Base-by-base conservation (phyloP, 1,140 invertebrate species). In the Holcopasites calliopsidis region DNA sequence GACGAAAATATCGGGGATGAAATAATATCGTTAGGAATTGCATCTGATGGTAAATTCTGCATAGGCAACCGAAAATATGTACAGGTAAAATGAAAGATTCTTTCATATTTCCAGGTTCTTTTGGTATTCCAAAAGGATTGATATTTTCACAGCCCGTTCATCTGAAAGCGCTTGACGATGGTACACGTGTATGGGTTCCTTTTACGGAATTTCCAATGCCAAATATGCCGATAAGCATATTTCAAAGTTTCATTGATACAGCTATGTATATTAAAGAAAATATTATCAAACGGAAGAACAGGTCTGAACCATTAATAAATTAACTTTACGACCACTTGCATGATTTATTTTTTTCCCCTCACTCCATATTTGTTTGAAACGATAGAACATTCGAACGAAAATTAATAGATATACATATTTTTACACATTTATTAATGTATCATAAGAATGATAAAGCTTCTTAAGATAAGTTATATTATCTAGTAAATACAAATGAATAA, bases 101-200 rank as follows among this genome's bases (percentile, higher is more conserved):
- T 44, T 70, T 65, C 44, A 21, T 60, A 26, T 18, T 42, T 57
- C 6, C 47, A 86, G 84, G 84, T 7, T 68, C 54, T 18, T 86
- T 86, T 69, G 73, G 76, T 42, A 78, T 86, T n/a, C 80, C 84
- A 23, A 23, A 80, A 52, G 75, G 69, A 42, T 26, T 86, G 47
- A 70, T 73, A 31, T 86, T 85, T 52, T 86, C 84, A 7, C 84
- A 86, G 55, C 84, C 84, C 42, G 84, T 85, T 3, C 26, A 74
- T 74, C 62, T 86, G 13, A 74, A 75, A 75, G 38, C 52, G 31
- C 52, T 50, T 13, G 44, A 77, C 60, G 78, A 84, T 69, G 52
- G 79, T 10, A 64, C 75, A 4, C 72, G 83, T 44, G 13, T 68
- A 28, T 86, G 82, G 84, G 21, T 75, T 4, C 82, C 83, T 26